These are phyloP conservation scores for Gallinago solitaria DNA, from an alignment of 2,797 vertebrate species.

Conservation along the genomic window DNA sequence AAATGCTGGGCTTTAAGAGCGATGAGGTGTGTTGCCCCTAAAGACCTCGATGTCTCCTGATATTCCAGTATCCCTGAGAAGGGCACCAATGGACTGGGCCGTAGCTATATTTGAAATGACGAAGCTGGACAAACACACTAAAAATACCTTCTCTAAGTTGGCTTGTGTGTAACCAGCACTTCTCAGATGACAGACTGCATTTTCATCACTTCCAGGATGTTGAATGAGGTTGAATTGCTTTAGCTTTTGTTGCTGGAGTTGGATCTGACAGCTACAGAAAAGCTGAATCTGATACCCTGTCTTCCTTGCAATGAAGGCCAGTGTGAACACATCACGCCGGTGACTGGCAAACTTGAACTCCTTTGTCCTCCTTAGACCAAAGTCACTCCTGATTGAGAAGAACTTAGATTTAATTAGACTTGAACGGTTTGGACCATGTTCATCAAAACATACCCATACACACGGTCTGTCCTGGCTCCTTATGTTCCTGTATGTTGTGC, in stretches of 20 bases:
- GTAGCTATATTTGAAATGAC: background rate
- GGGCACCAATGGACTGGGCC: background rate
- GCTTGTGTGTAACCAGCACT: background rate
- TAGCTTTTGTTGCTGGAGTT: background rate
- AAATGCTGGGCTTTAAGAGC: background rate
- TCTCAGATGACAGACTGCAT: slow-evolving; percentile 8
- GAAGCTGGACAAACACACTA: background rate
- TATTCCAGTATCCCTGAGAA: background rate
- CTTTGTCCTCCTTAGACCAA: background rate
- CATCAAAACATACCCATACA: background rate
- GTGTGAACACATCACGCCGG: background rate
- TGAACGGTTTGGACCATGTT: background rate
- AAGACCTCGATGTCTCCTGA: background rate
- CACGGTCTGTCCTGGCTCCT: background rate
- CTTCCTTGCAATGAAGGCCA: background rate
- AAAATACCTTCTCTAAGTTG: slow-evolving; percentile 4
- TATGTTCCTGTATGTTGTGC: background rate
- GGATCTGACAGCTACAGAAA: background rate
- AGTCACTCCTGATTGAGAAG: background rate
- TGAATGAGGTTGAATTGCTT: background rate
- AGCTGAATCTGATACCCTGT: background rate
- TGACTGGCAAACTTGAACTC: background rate
- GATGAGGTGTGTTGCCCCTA: background rate
- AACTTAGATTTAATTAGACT: background rate
- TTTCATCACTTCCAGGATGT: slow-evolving; percentile 28